Conservation (phyloP, 2,888 invertebrate species). For the Nemoura dubitans region DNA sequence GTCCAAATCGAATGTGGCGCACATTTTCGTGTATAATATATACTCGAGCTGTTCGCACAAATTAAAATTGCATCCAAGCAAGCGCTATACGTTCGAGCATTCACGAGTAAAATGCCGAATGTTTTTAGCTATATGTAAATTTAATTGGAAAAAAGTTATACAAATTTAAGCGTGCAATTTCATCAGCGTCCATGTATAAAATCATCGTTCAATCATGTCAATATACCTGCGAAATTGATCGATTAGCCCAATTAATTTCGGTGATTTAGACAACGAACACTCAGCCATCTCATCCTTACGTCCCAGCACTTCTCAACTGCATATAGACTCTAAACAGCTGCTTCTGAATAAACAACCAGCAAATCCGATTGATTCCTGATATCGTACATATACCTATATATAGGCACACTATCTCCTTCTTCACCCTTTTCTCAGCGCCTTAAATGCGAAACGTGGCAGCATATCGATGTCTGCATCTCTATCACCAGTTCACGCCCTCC, state of each 20-base stretch:
- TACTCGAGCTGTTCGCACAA: background rate
- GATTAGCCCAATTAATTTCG: background rate
- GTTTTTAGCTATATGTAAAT: background rate
- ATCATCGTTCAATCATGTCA: background rate
- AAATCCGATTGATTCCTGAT: constrained; percentile 12
- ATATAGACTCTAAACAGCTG: background rate
- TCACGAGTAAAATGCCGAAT: background rate
- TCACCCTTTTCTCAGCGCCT: background rate
- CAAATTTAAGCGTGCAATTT: background rate
- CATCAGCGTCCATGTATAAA: background rate
- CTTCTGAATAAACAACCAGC: background rate
- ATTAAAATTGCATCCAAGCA: background rate
- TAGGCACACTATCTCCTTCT: background rate
- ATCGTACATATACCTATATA: no score
- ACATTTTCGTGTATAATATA: no score
- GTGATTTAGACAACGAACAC: background rate
- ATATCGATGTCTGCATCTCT: background rate
- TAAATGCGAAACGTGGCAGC: constrained; percentile 4
- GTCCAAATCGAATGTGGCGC: no score
- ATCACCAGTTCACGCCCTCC: background rate
- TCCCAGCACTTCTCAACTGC: background rate
- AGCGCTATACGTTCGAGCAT: background rate
- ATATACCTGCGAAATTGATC: background rate
- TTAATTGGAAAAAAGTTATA: background rate
- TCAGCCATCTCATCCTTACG: background rate